Evolutionary conservation across 2,797 vertebrate species (phyloP), one percentile per base, ranked within the genome.

Genomic region (Bovichtus diacanthus): DNA sequence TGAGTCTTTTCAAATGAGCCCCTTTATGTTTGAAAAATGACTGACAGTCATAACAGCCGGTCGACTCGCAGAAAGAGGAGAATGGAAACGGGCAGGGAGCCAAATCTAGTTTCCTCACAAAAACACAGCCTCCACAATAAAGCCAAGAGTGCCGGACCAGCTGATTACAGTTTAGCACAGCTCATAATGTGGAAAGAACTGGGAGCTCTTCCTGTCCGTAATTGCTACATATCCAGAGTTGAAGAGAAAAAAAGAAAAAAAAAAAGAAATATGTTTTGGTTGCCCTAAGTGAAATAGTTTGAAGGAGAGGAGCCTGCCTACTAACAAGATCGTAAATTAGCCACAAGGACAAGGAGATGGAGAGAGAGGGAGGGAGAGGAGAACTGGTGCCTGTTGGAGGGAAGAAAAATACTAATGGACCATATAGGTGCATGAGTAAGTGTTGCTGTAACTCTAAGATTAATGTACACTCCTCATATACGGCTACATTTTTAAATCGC

Each of bases 141-240:
- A 90, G 89, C 87, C 88, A 89, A 80, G 78, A 87, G 91, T 84
- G 80, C 83, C 15, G 80, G 91, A 82, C 87, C 91, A 93, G 95
- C 94, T 94, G 92, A 96, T 96, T 96, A 94, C 93, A 95, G 94
- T 95, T 95, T 93, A 95, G 92, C 86, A 80, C 93, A 88, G 94
- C 94, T 93, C 92, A 88, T 93, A 94, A 94, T 94, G 92, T 86
- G 92, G 95, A 61, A 62, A 94, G 93, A 95, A 94, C 87, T 87
- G 87, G 90, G 89, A 96, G 84, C 89, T 88, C 88, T 94, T 95
- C 90, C 93, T 94, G 91, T 92, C 91, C 83, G 92, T 95, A 96
- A 95, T 93, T 94, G 87, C 86, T 86, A 86, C 87, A 92, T 90
- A 92, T 92, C 90, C 78, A 85, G 88, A 81, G 69, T 78, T 25